Base-by-base conservation (phyloP, 2,797 vertebrate genomes). In the Chlorospingus semifuscus region DNA sequence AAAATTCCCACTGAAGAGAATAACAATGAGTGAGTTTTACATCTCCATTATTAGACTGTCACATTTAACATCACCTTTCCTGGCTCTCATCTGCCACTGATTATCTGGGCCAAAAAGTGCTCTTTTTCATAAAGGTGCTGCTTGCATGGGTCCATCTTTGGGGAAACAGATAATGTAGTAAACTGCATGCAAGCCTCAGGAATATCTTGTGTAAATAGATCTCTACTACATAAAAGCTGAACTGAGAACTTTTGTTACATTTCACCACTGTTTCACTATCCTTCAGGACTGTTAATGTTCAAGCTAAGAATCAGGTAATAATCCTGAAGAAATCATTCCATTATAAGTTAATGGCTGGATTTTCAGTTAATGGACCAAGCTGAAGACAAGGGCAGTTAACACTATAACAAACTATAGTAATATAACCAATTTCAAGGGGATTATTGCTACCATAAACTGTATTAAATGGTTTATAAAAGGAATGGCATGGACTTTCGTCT, bases 391-490 rank as follows among this genome's bases (percentile, higher is more conserved):
- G 57, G 87, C 42, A 97, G 84, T 89, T 97, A 97, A 81, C 41
- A 89, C 71, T 83, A 74, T 94, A 96, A 95, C 87, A 96, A 96
- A 96, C 93, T 87, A 82, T 46, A 91, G 44, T 56, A 96, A 83
- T 94, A 95, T 76, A 94, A 75, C 50, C 95, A 90, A 72, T 96
- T 97, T 97, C 83, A 95, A 90, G 81, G 60, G 50, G 65, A 96
- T 72, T 93, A 94, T 93, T 94, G 75, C 72, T 75, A 93, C 92
- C 80, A 72, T 87, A 96, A 96, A 78, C 93, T 7, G 6, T 81
- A 95, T 89, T 93, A 95, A 96, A 95, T 91, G 76, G 63, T 92
- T 96, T 95, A 89, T 94, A 96, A 86, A 92, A 92, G 49, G n/a
- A 94, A 86, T 72, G 29, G 65, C 15, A 83, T 90, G 14, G 47